Conservation (phyloP, 2,113 vertebrate genomes). For the Eulacestoma nigropectus region DNA sequence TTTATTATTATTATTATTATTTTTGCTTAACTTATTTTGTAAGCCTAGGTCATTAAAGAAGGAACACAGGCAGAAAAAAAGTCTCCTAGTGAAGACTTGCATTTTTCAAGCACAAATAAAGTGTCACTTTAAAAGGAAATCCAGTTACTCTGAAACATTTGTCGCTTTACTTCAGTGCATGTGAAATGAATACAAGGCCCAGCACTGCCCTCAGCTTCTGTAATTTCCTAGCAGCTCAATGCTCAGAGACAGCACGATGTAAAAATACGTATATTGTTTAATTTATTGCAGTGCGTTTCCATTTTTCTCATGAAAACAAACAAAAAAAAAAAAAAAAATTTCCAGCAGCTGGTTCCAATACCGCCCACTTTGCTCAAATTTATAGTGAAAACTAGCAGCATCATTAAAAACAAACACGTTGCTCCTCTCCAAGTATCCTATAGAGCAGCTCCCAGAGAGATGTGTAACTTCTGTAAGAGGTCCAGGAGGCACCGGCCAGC, state of each 20-base stretch:
- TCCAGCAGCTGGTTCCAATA: slow-evolving; percentile 42
- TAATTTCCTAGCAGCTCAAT: slow-evolving; percentile 17
- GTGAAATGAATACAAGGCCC: slow-evolving; percentile 17
- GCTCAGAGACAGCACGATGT: not conserved
- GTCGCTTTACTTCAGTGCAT: slow-evolving; percentile 32
- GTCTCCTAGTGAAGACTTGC: not conserved
- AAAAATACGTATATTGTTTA: slow-evolving; percentile 47
- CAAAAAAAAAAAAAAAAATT: slow-evolving; percentile 15
- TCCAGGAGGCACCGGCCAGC: not conserved
- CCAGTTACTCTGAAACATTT: slow-evolving; percentile 45
- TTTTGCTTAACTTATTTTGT: not conserved
- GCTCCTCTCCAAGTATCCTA: slow-evolving; percentile 38
- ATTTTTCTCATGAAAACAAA: slow-evolving; percentile 61
- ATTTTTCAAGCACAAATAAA: slow-evolving; percentile 58
- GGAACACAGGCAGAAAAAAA: not conserved
- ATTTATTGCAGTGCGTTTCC: slow-evolving; percentile 37
- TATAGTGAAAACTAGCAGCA: slow-evolving; percentile 51
- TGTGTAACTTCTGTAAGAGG: slow-evolving; percentile 11
- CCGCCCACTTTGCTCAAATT: slow-evolving; percentile 59
- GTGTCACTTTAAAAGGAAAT: slow-evolving; percentile 56
- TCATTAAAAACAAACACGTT: slow-evolving; percentile 60
- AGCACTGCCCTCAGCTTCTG: slow-evolving; percentile 20
- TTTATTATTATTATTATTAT: not conserved
- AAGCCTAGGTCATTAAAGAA: not conserved
- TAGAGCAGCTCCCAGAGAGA: slow-evolving; percentile 9